Conservation (phyloP, 2,113 vertebrate genomes). For the Pica pica region DNA sequence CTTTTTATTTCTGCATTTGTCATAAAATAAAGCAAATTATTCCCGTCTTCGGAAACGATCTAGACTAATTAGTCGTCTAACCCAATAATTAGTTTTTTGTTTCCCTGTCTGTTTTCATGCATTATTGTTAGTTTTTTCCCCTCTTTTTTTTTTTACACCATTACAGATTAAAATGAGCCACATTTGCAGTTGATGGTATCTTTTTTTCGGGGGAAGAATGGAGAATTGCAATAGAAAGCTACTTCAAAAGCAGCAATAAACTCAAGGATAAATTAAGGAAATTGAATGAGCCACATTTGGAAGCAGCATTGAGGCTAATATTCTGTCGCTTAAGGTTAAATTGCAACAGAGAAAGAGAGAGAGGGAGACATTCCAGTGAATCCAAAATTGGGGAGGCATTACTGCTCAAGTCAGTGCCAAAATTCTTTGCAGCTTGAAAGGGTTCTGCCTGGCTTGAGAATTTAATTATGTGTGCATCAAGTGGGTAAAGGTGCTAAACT, state of each 20-base stretch:
- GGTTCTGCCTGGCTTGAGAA: constrained; percentile 17
- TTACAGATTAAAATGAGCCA: constrained; percentile 84
- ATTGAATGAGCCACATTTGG: constrained; percentile 86
- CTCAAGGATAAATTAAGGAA: constrained; percentile 86
- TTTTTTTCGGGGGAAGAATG: constrained; percentile 79
- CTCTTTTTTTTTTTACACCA: constrained; percentile 76
- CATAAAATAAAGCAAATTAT: constrained; percentile 87
- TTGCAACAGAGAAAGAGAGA: constrained; percentile 72
- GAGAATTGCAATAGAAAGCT: constrained; percentile 78
- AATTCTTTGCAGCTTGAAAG: constrained; percentile 37
- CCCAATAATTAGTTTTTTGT: constrained; percentile 87
- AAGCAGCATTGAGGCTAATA: constrained; percentile 81
- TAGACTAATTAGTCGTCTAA: constrained; percentile 85
- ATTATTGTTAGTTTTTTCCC: constrained; percentile 83
- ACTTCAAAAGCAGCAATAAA: constrained; percentile 83
- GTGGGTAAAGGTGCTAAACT: constrained; percentile 55
- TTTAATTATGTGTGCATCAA: constrained; percentile 15
- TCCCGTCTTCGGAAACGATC: constrained; percentile 82
- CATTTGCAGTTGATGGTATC: constrained; percentile 83
- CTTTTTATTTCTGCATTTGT: constrained; percentile 86
- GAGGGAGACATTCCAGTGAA: constrained; percentile 59
- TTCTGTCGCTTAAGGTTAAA: constrained; percentile 84
- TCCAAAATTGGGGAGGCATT: constrained; percentile 58
- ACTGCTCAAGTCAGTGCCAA: constrained; percentile 41
- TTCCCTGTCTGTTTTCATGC: constrained; percentile 83